phyloP scores from a whole-genome alignment of 2,888 invertebrate species.

The Latrodectus hesperus region DNA sequence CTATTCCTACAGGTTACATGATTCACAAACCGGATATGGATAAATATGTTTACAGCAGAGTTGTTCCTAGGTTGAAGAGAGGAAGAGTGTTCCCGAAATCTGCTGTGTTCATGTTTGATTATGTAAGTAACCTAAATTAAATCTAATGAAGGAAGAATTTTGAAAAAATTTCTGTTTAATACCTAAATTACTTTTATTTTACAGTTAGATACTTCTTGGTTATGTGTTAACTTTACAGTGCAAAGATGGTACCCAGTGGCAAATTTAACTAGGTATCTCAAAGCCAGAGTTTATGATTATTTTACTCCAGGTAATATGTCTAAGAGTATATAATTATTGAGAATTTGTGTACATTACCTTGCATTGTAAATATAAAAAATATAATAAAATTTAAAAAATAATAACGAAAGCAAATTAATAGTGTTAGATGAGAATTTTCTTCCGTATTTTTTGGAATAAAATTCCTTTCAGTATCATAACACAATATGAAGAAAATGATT shows the following conservation, averaged over 20 bases:
- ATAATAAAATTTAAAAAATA: too few relatives aligned
- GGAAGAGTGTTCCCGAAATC: slow-evolving; percentile 72
- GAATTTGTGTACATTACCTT: too few relatives aligned
- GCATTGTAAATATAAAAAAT: too few relatives aligned
- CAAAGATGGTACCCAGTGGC: slow-evolving; percentile 97
- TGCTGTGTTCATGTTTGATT: slow-evolving; percentile 71
- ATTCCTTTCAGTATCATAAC: too few relatives aligned
- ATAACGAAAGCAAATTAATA: too few relatives aligned
- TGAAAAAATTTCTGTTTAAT: too few relatives aligned
- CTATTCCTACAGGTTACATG: slow-evolving; percentile 77
- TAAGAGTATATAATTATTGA: too few relatives aligned
- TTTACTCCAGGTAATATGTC: slow-evolving; percentile 88
- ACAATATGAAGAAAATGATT: too few relatives aligned
- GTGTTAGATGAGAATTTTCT: too few relatives aligned
- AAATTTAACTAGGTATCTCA: slow-evolving; percentile 94
- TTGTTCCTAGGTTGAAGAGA: slow-evolving; percentile 74
- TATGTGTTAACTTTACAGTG: slow-evolving; percentile 93
- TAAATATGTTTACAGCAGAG: slow-evolving; percentile 73
- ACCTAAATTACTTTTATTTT: slow-evolving; percentile 70
- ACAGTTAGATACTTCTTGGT: slow-evolving; percentile 85
- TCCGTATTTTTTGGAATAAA: too few relatives aligned
- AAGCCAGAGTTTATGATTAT: slow-evolving; percentile 93
- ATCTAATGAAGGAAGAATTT: not conserved
- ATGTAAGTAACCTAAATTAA: slow-evolving; percentile 64
- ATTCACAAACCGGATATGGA: slow-evolving; percentile 77